Evolutionary conservation across 2,797 vertebrate species (phyloP), one percentile per base, ranked within the genome.

Genomic region (Myotis findleyi): DNA sequence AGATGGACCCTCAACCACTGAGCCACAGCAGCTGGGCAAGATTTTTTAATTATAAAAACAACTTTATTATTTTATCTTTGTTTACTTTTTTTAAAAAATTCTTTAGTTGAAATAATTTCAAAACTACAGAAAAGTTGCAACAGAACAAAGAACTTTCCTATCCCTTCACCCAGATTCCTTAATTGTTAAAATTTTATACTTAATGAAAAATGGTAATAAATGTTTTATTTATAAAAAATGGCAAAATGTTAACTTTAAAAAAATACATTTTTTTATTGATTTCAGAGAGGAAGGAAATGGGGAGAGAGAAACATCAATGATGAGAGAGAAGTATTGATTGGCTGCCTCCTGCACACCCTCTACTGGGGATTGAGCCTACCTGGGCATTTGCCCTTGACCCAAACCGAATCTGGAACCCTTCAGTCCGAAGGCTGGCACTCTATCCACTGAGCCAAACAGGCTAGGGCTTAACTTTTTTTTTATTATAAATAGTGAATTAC

Each of bases 41-140:
- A 36, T 68, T 33, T 68, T 33, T 68, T 33, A 33, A 68, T 68
- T 68, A 68, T 68, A 68, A 68, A 66, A 86, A 30, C 49, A 77
- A 36, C 14, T 93, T 89, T 68, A 69, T 57, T 89, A 41, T 94
- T 93, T 90, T 84, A 27, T 69, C 47, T 96, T 51, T 30, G 3
- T 81, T 92, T 83, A 68, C 57, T 94, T 86, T 91, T 69, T 69
- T 27, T 6, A 51, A 77, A 84, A 64, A 55, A 17, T 41, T 76
- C 18, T 77, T 94, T 93, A 47, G n/a, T 80, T 75, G 79, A 87
- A 96, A 75, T 93, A 38, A 81, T 75, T 79, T 79, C 16, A 93
- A 44, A 86, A 84, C 33, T 83, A 86, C 2, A 53, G 73, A 75
- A 87, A 91, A 93, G 47, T 59, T 87, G 4, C n/a, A 72, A 23